Percentiles rank a stretch among this genome's conserved stretches.
phyloP scores from a whole-genome alignment of 92 coral and sea anemone species.

The Epizoanthus fatuus region DNA sequence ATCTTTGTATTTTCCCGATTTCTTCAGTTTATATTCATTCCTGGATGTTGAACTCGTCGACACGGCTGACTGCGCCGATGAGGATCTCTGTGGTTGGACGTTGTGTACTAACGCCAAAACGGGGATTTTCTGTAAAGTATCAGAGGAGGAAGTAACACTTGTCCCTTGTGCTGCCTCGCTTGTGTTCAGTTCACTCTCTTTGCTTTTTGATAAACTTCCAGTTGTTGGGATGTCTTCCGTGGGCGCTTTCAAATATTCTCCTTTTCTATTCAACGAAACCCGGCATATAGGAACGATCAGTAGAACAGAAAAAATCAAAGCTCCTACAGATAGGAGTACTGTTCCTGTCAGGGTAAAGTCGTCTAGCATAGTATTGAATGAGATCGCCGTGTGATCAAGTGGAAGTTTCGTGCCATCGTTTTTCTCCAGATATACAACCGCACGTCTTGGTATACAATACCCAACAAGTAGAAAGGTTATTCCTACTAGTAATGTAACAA shows the following conservation, averaged over 20 bases:
- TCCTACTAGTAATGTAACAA: conserved; percentile 85
- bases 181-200: conserved; percentile 33
- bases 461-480: conserved; percentile 95
- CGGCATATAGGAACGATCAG: conserved; percentile 89
- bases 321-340: conserved; percentile 86
- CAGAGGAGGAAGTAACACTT: conserved; percentile 70
- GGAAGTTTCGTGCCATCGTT: conserved; percentile 85
- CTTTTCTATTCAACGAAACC: conserved; percentile 72
- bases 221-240: conserved; percentile 72
- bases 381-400: conserved; percentile 83
- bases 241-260: conserved; percentile 84
- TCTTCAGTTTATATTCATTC: conserved; percentile 73
- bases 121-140: conserved; percentile 93
- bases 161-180: conserved; percentile 31
- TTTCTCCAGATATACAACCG: conserved; percentile 86
- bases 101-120: conserved; percentile 96
- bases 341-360: conserved; percentile 94
- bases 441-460: conserved; percentile 86
- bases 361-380: conserved; percentile 91
- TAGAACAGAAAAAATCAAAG: conserved; percentile 80
- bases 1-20: conserved; percentile 80
- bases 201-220: conserved; percentile 34
- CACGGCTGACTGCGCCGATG: conserved; percentile 14
- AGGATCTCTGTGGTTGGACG: conserved; percentile 81
- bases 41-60: conserved; percentile 20